Base-by-base conservation (phyloP, 1,140 invertebrate species). In the Trichogramma pretiosum region DNA sequence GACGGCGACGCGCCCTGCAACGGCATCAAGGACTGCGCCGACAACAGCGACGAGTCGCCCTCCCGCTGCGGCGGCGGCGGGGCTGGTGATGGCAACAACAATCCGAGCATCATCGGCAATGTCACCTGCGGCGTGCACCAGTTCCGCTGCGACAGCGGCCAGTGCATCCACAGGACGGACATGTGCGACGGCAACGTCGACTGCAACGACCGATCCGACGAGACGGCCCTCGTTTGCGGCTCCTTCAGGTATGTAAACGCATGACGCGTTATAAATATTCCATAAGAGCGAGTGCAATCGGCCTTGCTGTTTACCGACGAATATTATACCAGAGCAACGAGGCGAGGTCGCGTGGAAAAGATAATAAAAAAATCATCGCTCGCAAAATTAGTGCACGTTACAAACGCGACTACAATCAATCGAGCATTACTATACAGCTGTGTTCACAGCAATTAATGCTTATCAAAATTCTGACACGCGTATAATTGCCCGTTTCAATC, bases 21-120 rank as follows among this genome's bases (percentile, higher is more conserved):
- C 61, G 74, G 74, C 0, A 55, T 65, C 2, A 60, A 60, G 26
- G 76, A 88, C 43, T 89, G 85, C 59, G 48, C 67, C 0, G 82
- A 86, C 55, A 75, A 76, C 10, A 83, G 83, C 3, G 88, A 91
- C 61, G 87, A 84, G 52, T 49, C 53, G 13, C 38, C 60, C 3
- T 14, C 56, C 0, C 42, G 30, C 32, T 69, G 67, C 34, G 32
- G 19, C 5, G 16, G 8, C 0, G 3, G 8, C 17, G 0, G 5
- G 3, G 9, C 13, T 11, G 19, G n/a, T 13, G 9, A 13, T 22
- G 17, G 17, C 14, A 30, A 32, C 10, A 16, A 9, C n/a, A n/a
- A n/a, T n/a, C n/a, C n/a, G n/a, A 13, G 21, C 24, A 14, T 16
- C 16, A 3, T 34, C 33, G 1, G 33, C 4, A 4, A n/a, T 26